Evolutionary conservation across 2,888 invertebrate species (phyloP), one percentile per base, ranked within the genome.

Genomic region (Cataglyphis altisquamis): DNA sequence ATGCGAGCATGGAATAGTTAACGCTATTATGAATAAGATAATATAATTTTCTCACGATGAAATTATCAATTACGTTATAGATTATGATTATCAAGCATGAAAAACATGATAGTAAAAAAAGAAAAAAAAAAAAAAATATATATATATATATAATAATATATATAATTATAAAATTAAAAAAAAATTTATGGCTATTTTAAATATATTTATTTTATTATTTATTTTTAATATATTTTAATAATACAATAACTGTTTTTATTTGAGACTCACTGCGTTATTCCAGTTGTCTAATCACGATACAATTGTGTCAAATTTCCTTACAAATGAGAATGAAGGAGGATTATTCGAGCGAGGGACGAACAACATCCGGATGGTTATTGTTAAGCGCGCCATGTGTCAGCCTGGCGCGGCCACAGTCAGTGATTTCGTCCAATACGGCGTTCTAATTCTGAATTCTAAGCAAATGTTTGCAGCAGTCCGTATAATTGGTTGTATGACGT

Each of bases 391-490:
- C 45, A 80, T 25, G 8, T 70, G 60, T 70, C 78, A 78, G 45
- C n/a, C 60, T 18, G 45, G 32, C 25, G 78, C 41, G 45, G 68
- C 70, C 70, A 70, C 60, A 80, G 72, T 70, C 70, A 80, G 45
- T 80, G 78, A 80, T 80, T 80, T 80, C 72, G 45, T 45, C 78
- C 70, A 60, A 80, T 80, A 55, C 45, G 25, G 32, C 45, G 32
- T 70, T 60, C 72, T 60, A 70, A 70, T 80, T 80, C 72, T 36
- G 60, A 80, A 80, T 80, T 70, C 72, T 80, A 60, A 80, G 70
- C 60, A 80, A 80, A 80, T 80, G 45, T 80, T 80, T 80, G 78
- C 72, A 72, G 45, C 60, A 32, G 60, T 25, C 72, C 78, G 55
- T 55, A 70, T 80, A 80, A 80, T 80, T 80, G 70, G 57, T 32